Evolutionary conservation across 2,888 invertebrate genomes (phyloP).

Genomic region (Allacma fusca): DNA sequence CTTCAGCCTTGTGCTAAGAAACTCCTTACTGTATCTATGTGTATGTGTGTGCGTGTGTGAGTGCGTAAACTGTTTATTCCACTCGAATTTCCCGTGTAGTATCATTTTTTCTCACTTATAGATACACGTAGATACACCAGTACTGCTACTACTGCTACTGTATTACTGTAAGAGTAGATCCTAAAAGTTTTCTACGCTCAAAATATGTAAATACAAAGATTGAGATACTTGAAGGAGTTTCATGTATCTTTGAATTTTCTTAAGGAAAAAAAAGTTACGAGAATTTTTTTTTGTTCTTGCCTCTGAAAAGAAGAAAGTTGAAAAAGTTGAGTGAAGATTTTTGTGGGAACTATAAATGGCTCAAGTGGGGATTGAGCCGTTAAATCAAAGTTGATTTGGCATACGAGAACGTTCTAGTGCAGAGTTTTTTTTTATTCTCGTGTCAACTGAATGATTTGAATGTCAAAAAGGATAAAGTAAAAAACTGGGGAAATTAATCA

Average conservation of each 20-base stretch:
- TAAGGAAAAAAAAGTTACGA: not conserved
- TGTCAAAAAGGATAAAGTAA: not conserved
- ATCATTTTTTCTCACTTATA: too few relatives aligned
- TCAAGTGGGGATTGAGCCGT: constrained; percentile 4
- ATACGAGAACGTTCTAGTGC: not conserved
- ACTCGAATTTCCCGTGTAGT: too few relatives aligned
- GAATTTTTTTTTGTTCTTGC: not conserved
- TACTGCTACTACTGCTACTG: too few relatives aligned
- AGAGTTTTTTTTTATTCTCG: constrained; percentile 5
- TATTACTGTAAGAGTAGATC: too few relatives aligned
- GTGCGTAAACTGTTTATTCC: not conserved
- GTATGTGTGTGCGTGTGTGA: not conserved
- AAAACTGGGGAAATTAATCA: constrained; percentile 16
- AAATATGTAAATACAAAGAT: too few relatives aligned
- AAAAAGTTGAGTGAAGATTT: constrained; percentile 17
- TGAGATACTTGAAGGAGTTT: too few relatives aligned
- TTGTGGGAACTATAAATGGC: not conserved
- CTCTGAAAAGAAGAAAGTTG: not conserved
- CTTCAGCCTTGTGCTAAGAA: too few relatives aligned
- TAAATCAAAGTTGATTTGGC: not conserved
- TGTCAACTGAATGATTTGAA: constrained; percentile 7
- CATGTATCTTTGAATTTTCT: too few relatives aligned
- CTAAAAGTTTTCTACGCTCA: too few relatives aligned
- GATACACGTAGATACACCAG: not conserved
- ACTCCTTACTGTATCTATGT: too few relatives aligned